These are phyloP conservation scores for Chrysemys picta DNA, from an alignment of 2,113 vertebrate genomes.

Conservation along the genomic window DNA sequence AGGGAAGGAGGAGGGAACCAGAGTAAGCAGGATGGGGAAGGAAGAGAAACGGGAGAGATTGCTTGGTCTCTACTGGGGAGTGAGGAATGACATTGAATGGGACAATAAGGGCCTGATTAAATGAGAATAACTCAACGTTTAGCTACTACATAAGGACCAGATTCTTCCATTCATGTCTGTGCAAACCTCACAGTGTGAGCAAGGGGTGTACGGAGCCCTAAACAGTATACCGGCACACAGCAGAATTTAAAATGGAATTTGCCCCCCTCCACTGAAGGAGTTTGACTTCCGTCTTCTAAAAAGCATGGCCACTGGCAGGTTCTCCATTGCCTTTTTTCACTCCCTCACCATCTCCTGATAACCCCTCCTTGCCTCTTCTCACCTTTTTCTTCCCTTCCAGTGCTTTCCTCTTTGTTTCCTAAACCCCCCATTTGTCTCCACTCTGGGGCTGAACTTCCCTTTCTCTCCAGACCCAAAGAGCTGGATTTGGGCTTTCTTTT, in stretches of 20 bases:
- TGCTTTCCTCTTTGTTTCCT: not conserved
- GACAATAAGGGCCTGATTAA: not conserved
- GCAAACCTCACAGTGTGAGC: not conserved
- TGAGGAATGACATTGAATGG: not conserved
- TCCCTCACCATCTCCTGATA: no score
- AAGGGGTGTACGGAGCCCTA: not conserved
- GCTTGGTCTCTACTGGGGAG: not conserved
- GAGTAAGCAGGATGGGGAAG: not conserved
- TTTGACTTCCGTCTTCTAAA: fast-evolving
- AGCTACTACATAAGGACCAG: fast-evolving
- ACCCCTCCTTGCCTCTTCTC: not conserved
- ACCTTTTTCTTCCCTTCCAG: fast-evolving
- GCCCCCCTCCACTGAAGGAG: fast-evolving
- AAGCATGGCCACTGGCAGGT: not conserved
- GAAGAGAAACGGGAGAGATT: fast-evolving
- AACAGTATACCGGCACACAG: not conserved
- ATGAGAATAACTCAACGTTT: fast-evolving
- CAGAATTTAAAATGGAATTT: not conserved
- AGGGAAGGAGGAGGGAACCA: fast-evolving
- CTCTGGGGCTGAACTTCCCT: not conserved
- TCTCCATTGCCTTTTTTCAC: not conserved
- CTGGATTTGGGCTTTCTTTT: constrained; percentile 29
- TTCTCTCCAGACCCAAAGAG: not conserved
- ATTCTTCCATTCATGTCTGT: not conserved
- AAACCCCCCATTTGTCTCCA: fast-evolving